Percentiles rank a stretch among this genome's conserved stretches.
Evolutionary conservation across 1,140 invertebrate species (phyloP).

Genomic region (Spodoptera frugiperda): DNA sequence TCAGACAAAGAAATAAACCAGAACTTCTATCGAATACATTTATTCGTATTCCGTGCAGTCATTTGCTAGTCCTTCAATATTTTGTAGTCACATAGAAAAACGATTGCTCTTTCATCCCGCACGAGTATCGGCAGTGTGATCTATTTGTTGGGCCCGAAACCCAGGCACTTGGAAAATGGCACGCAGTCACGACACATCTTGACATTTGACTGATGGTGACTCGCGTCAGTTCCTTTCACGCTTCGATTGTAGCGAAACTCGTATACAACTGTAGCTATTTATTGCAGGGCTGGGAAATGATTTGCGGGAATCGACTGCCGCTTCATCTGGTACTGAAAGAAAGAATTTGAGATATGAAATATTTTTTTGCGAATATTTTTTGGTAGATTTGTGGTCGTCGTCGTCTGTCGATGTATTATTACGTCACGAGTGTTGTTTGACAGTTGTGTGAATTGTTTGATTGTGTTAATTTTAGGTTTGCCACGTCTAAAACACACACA

Average conservation of each 20-base stretch:
- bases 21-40: slow-evolving; percentile 24
- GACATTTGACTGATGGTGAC: slow-evolving; percentile 70
- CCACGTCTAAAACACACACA: too few species aligned
- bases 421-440: too few species aligned
- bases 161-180: slow-evolving; percentile 72
- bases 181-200: slow-evolving; percentile 68
- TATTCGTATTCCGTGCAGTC: slow-evolving; percentile 30
- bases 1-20: slow-evolving; percentile 25
- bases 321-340: background rate
- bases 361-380: slow-evolving; percentile 13
- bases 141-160: slow-evolving; percentile 67
- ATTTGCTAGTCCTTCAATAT: slow-evolving; percentile 46
- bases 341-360: slow-evolving; percentile 27
- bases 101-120: slow-evolving; percentile 59
- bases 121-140: slow-evolving; percentile 64
- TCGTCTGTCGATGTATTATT: too few species aligned
- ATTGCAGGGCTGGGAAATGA: slow-evolving; percentile 40
- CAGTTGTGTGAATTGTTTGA: too few species aligned
- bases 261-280: slow-evolving; percentile 43
- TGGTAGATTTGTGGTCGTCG: background rate
- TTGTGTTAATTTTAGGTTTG: too few species aligned
- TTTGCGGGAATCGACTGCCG: slow-evolving; percentile 34
- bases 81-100: slow-evolving; percentile 55
- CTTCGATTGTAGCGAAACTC: slow-evolving; percentile 43
- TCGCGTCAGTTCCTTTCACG: slow-evolving; percentile 50